Conservation (phyloP, 2,888 invertebrate genomes). For the Erpobdella octoculata region DNA sequence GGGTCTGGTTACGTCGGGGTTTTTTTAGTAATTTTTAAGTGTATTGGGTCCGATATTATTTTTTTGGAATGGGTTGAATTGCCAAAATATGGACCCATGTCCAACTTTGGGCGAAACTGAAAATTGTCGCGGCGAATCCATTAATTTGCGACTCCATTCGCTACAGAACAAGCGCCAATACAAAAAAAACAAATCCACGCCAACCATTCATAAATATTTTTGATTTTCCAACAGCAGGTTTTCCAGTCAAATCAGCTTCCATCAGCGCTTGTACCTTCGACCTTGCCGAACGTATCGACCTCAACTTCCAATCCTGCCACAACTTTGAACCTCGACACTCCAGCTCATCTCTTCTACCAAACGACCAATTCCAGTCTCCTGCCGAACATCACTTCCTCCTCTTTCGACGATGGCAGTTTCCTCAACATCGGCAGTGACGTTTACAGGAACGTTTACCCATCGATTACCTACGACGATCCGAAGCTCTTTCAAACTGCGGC, state of each 20-base stretch:
- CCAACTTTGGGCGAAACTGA: too few species aligned
- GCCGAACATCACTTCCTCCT: neutral
- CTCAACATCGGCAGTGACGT: conserved; percentile 20
- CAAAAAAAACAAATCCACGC: too few species aligned
- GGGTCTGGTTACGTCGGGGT: too few species aligned
- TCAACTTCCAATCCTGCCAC: neutral
- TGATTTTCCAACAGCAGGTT: conserved; percentile 1
- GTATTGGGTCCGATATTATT: too few species aligned
- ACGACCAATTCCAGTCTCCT: neutral
- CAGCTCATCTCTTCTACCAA: conserved; percentile 7
- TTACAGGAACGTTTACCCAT: conserved; percentile 18
- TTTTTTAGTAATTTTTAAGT: too few species aligned
- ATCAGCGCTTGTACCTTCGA: neutral
- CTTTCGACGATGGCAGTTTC: conserved; percentile 14
- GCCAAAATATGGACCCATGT: too few species aligned
- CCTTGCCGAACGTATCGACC: neutral
- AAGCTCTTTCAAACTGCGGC: conserved; percentile 13
- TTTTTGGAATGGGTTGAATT: too few species aligned
- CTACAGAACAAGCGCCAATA: too few species aligned
- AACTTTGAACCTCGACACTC: neutral
- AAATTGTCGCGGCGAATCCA: too few species aligned
- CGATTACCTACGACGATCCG: conserved; percentile 1
- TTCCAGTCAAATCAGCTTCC: neutral
- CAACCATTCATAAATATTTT: too few species aligned
- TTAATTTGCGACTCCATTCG: too few species aligned